Conservation (phyloP, 2,113 vertebrate genomes). For the Notothenia coriiceps region DNA sequence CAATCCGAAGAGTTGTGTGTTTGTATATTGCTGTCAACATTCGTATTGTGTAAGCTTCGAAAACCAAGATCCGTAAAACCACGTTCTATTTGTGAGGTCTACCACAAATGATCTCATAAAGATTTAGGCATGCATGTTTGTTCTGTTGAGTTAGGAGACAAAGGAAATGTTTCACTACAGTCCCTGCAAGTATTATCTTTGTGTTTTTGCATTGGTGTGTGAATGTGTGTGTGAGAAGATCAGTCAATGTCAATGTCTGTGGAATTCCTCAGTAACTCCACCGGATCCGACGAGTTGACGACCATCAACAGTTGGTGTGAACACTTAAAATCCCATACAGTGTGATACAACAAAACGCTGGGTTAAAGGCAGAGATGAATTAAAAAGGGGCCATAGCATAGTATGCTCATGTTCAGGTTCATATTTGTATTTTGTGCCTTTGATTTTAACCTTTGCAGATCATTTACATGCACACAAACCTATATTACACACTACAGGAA, state of each 20-base stretch:
- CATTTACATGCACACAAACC: no score
- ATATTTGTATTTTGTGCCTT: no score
- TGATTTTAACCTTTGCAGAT: no score
- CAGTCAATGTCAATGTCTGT: constrained; percentile 46
- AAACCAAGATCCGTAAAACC: constrained; percentile 19
- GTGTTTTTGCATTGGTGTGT: constrained; percentile 17
- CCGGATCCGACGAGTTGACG: constrained; percentile 4
- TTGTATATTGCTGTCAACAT: constrained; percentile 29
- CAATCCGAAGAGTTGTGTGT: constrained; percentile 28
- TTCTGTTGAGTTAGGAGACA: constrained; percentile 12
- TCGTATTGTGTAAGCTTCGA: constrained; percentile 12
- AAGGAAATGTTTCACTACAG: constrained; percentile 28
- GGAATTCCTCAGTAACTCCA: constrained; percentile 40
- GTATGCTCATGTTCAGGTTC: no score
- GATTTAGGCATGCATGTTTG: not conserved
- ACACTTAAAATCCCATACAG: not conserved
- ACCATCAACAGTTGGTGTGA: constrained; percentile 21
- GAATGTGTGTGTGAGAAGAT: constrained; percentile 39
- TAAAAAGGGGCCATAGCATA: not conserved
- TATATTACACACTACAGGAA: no score
- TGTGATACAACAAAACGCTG: not conserved
- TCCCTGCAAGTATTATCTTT: constrained; percentile 7
- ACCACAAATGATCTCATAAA: not conserved
- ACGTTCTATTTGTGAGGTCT: constrained; percentile 29
- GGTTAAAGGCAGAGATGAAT: constrained; percentile 10